These are phyloP conservation scores for Varanus salvator DNA, from an alignment of 2,113 vertebrate genomes.

Conservation along the genomic window DNA sequence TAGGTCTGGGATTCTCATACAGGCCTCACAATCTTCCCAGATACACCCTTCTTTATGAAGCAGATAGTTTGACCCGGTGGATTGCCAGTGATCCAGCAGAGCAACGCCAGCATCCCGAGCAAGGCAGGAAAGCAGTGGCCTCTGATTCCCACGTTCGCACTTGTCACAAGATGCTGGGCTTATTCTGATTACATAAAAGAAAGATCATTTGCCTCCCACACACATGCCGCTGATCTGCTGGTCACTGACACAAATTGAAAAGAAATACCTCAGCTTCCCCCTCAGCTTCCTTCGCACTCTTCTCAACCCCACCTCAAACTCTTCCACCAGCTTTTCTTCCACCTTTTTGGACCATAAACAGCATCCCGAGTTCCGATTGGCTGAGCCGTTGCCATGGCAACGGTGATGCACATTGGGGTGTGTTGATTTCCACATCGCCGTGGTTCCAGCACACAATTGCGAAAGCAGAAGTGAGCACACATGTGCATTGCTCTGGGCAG, in stretches of 20 bases:
- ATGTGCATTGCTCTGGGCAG: neutral
- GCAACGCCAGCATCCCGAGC: too few relatives aligned
- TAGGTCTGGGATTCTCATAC: too few relatives aligned
- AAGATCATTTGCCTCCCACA: neutral
- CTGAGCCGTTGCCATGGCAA: neutral
- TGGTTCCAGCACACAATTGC: neutral
- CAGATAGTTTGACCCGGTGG: too few relatives aligned
- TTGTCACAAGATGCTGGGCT: neutral
- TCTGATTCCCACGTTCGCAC: neutral
- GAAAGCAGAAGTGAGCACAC: neutral
- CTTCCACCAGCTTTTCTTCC: neutral
- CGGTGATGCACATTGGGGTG: neutral
- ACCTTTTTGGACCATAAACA: neutral
- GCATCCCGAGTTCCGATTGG: neutral
- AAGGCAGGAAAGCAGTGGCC: neutral
- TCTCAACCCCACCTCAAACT: neutral
- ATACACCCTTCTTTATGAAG: too few relatives aligned
- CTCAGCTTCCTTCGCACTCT: neutral
- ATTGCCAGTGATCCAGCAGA: too few relatives aligned
- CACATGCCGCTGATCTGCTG: neutral
- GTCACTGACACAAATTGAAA: neutral
- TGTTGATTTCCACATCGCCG: slow-evolving; percentile 22
- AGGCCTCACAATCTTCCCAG: too few relatives aligned
- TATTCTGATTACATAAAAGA: neutral
- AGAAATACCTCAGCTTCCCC: neutral